phyloP scores from a whole-genome alignment of 2,888 invertebrate species.

The Erannis defoliaria region DNA sequence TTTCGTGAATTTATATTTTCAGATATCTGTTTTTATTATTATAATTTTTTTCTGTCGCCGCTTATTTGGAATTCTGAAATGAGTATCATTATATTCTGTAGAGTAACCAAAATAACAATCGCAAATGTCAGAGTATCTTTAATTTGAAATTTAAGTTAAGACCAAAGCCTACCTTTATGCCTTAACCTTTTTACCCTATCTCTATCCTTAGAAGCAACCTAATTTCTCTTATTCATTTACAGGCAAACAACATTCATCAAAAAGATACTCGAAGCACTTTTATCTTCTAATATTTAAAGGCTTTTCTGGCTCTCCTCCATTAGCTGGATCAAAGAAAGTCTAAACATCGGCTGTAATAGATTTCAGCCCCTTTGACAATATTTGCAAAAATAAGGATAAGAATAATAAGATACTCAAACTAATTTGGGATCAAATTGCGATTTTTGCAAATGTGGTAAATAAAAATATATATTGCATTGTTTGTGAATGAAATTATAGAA shows the following conservation, averaged over 20 bases:
- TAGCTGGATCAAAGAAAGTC: constrained; percentile 21
- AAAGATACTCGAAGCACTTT: constrained; percentile 17
- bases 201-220: background rate
- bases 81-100: too few species aligned
- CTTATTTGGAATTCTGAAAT: too few species aligned
- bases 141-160: background rate
- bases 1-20: too few species aligned
- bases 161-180: background rate
- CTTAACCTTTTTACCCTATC: background rate
- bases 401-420: background rate
- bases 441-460: background rate
- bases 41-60: too few species aligned
- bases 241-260: constrained; percentile 12
- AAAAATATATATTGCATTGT: too few species aligned
- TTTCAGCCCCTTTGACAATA: constrained; percentile 1
- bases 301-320: constrained; percentile 14
- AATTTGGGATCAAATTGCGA: constrained; percentile 34
- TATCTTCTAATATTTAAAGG: constrained; percentile 15
- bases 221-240: constrained; percentile 5
- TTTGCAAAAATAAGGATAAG: background rate
- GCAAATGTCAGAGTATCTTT: background rate
- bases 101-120: background rate
- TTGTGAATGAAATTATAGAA: too few species aligned
- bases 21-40: too few species aligned
- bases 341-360: constrained; percentile 16